Conservation (phyloP, 1,140 invertebrate species). For the Drosophila kohkoa region DNA sequence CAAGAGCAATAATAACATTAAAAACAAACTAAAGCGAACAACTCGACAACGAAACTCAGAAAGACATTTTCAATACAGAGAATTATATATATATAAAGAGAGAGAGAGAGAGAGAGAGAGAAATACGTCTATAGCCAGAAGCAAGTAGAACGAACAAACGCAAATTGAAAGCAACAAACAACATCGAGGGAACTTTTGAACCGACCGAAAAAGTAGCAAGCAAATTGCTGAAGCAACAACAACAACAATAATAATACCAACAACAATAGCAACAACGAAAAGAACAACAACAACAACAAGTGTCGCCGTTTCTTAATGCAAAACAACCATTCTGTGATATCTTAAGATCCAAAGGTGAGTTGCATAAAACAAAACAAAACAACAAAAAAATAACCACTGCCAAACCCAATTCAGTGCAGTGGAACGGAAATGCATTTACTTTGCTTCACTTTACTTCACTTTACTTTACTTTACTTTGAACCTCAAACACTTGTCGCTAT, state of each 20-base stretch:
- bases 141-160: slow-evolving; percentile 42
- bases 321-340: slow-evolving; percentile 83
- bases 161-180: slow-evolving; percentile 30
- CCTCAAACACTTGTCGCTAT: too few species aligned
- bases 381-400: background rate
- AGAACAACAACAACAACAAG: slow-evolving; percentile 40
- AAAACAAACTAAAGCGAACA: slow-evolving; percentile 20
- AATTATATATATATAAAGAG: background rate
- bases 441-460: too few species aligned
- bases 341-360: slow-evolving; percentile 83
- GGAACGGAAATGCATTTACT: slow-evolving; percentile 60
- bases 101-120: background rate
- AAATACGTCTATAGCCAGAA: slow-evolving; percentile 30
- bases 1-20: slow-evolving; percentile 47
- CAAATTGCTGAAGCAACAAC: slow-evolving; percentile 24
- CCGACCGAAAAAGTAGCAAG: slow-evolving; percentile 29
- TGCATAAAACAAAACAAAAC: slow-evolving; percentile 23
- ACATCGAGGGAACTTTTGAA: slow-evolving; percentile 18
- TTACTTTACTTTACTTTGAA: too few species aligned
- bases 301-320: slow-evolving; percentile 60
- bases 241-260: slow-evolving; percentile 10
- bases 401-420: slow-evolving; percentile 28
- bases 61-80: slow-evolving; percentile 27
- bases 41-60: slow-evolving; percentile 46
- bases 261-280: slow-evolving; percentile 4